Base-by-base conservation (phyloP, 2,888 invertebrate genomes). In the Caenorhabditis panamensis region DNA sequence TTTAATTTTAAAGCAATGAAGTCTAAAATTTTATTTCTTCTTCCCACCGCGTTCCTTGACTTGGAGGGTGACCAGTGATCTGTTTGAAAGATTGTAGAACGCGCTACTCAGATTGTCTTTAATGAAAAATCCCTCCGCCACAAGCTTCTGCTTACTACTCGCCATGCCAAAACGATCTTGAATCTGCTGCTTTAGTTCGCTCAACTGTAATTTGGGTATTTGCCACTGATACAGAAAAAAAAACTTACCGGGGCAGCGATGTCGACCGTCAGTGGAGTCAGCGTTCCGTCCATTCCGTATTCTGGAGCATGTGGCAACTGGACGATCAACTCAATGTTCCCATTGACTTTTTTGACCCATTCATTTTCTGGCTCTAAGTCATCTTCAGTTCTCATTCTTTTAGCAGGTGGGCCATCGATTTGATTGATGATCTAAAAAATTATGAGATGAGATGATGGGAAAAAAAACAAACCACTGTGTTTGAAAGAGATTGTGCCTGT, bases 31-130 rank as follows among this genome's bases (percentile, higher is more conserved):
- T 71, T 44, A 79, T 54, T 72, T 72, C 67, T 72, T 79, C 31
- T 72, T 79, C 26, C 79, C 79, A 49, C 79, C 79, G 18, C 79
- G 97, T 92, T 99, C 98, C 92, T 99, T 99, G 68, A 97, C 94
- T 91, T 96, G 95, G 81, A 99, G 93, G 86, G 95, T 95, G 47
- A 99, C 94, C 11, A 94, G 93, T 0, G 95, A 95, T 66, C 95
- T 95, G 37, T 95, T 95, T 11, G 94, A 93, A 82, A 98, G 94
- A 92, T 99, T 99, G 93, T 99, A 99, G 93, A 95, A 99, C 0
- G 96, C 98, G 92, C 97, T 93, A 0, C 95, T 94, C 91, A 97
- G 96, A 64, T 94, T 95, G 92, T 99, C 98, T 92, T 99, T 99
- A 93, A 98, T 95, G 93, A 98, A 99, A 92, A 98, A 94, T 37